Evolutionary conservation across 1,140 invertebrate species (phyloP).

Genomic region (Tetramorium simillimum): DNA sequence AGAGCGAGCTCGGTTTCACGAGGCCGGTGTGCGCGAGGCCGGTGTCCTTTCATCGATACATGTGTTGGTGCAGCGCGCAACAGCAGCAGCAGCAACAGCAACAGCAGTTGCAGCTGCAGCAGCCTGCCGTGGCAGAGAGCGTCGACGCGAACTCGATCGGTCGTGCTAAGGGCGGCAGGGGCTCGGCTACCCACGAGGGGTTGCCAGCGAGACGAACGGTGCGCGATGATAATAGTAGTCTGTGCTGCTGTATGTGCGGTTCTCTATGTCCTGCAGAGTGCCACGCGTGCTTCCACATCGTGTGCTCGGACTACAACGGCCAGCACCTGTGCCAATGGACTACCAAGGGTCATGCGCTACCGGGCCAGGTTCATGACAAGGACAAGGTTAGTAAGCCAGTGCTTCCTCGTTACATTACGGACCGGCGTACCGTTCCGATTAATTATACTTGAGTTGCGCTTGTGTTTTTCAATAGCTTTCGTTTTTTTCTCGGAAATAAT

Average conservation of each 20-base stretch:
- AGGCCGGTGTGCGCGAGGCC: conserved; percentile 83
- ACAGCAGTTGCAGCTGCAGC: neutral
- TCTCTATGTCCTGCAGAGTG: conserved; percentile 88
- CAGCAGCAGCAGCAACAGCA: conserved; percentile 33
- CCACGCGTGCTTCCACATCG: conserved; percentile 89
- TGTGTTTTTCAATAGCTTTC: neutral
- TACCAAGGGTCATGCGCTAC: conserved; percentile 84
- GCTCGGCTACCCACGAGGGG: conserved; percentile 29
- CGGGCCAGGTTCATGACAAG: conserved; percentile 85
- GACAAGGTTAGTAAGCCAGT: conserved; percentile 85
- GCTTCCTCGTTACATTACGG: neutral
- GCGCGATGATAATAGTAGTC: conserved; percentile 62
- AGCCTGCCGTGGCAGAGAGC: conserved; percentile 38
- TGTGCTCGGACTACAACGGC: conserved; percentile 86
- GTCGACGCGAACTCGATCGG: conserved; percentile 58
- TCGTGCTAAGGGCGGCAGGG: conserved; percentile 51
- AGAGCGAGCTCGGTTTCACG: conserved; percentile 44
- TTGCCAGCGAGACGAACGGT: conserved; percentile 22
- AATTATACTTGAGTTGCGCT: neutral
- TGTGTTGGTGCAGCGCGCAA: conserved; percentile 84
- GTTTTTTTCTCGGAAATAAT: neutral
- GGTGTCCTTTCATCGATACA: conserved; percentile 85
- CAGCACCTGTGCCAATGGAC: conserved; percentile 87
- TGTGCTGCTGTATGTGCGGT: conserved; percentile 88
- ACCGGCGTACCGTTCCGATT: neutral